Percentiles rank a stretch among this genome's conserved stretches.
phyloP scores from a whole-genome alignment of 2,113 vertebrate genomes.

The Ailuropoda melanoleuca region DNA sequence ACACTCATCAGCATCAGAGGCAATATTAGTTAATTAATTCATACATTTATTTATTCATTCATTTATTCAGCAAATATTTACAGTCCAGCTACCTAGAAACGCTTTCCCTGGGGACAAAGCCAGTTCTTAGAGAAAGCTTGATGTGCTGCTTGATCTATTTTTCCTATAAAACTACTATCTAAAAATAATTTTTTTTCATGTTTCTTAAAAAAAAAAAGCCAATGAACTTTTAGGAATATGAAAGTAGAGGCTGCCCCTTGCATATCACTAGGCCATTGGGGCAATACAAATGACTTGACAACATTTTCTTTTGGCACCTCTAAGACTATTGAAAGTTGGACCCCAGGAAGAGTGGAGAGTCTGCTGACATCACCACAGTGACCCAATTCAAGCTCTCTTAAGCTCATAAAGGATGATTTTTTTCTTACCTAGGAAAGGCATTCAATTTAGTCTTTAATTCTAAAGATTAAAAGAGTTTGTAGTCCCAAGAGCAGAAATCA shows the following conservation, averaged over 20 bases:
- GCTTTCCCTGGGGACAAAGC: not conserved
- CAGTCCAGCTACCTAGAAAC: constrained; percentile 44
- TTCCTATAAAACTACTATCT: not conserved
- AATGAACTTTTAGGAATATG: not conserved
- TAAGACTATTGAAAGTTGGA: not conserved
- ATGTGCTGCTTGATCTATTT: not conserved
- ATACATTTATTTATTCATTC: constrained; percentile 47
- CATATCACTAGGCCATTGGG: not conserved
- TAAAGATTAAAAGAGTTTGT: not conserved
- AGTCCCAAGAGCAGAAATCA: not conserved
- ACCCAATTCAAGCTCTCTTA: not conserved
- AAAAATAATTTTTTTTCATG: not conserved
- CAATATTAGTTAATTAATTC: constrained; percentile 40
- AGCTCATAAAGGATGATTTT: not conserved
- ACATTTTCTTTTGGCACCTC: not conserved
- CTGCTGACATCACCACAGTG: not conserved
- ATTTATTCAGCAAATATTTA: constrained; percentile 64
- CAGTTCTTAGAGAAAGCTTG: constrained; percentile 13
- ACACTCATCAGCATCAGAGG: not conserved
- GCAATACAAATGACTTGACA: not conserved
- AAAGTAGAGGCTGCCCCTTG: not conserved
- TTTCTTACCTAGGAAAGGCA: not conserved
- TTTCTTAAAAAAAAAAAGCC: not conserved
- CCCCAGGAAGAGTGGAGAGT: rapidly evolving
- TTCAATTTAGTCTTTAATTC: not conserved